phyloP scores from a whole-genome alignment of 2,113 vertebrate species.

The Centropus bengalensis region DNA sequence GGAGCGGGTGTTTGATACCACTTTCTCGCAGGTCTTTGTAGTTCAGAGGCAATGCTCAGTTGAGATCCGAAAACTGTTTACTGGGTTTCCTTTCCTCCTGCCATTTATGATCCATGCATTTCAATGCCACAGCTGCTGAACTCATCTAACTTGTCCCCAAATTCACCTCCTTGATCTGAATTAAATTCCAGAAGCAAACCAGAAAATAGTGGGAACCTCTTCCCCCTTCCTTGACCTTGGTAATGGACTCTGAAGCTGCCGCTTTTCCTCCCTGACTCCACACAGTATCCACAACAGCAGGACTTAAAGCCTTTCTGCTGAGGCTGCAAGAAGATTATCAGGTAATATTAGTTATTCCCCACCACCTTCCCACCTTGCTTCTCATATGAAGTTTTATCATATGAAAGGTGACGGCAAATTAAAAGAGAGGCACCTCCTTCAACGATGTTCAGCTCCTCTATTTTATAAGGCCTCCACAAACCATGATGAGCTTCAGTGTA shows the following conservation, averaged over 20 bases:
- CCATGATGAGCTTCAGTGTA: background rate
- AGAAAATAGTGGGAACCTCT: constrained; percentile 50
- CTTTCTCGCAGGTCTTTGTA: constrained; percentile 58
- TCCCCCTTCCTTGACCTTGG: constrained; percentile 22
- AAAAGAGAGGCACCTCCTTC: background rate
- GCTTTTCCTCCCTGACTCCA: background rate
- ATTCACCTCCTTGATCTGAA: constrained; percentile 40
- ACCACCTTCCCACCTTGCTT: background rate
- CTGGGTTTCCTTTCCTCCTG: constrained; percentile 57
- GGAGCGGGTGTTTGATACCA: constrained; percentile 37
- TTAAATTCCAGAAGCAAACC: constrained; percentile 11
- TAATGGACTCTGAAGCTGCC: background rate
- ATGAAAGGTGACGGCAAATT: background rate
- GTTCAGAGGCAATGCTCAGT: background rate
- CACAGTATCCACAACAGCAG: background rate
- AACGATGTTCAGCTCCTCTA: background rate
- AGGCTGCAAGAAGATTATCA: background rate
- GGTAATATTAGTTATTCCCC: background rate
- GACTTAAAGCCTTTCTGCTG: background rate
- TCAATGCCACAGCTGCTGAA: constrained; percentile 55
- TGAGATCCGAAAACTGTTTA: constrained; percentile 44
- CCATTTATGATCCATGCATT: constrained; percentile 10
- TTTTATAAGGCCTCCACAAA: background rate
- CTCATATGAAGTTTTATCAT: too few species aligned
- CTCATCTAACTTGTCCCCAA: constrained; percentile 39